Base-by-base conservation (phyloP, 2,888 invertebrate species). In the Hemicrepidius hirtus region DNA sequence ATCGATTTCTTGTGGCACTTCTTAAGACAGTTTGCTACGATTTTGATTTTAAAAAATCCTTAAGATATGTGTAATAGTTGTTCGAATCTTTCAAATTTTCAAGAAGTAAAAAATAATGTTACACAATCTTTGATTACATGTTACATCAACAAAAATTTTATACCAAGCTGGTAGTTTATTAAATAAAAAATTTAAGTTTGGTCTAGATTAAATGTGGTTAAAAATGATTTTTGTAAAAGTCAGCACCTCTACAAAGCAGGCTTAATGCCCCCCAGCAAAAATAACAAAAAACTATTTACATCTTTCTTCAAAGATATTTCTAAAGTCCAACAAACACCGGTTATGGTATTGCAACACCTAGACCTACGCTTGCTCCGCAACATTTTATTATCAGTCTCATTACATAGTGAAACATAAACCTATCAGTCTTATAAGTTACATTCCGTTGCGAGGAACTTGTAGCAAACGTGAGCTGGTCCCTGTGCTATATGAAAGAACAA, bases 391-490 rank as follows among this genome's bases (percentile, higher is more conserved):
- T 82, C 82, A 82, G 82, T 82, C 79, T 77, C 77, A 78, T 76
- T 76, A 72, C 78, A 73, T 77, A 78, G 79, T 79, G 79, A 81
- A 79, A 79, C 82, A 81, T 74, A 82, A 81, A 82, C 78, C 83
- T 84, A 84, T 86, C 86, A 86, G 86, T 86, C 86, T 86, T 85
- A 85, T 84, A 80, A 83, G 84, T 84, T 85, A 80, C 84, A 81
- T 82, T 82, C 84, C 83, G 77, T 74, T 74, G 74, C 74, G 78
- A 83, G 84, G 84, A 83, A 84, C 83, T 84, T 84, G 83, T 83
- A 84, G 84, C 83, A 84, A 85, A 84, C 78, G 77, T 79, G 77
- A 75, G 78, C 77, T 78, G 75, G 75, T 79, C 76, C 76, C 75
- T 74, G 78, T 77, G 76, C 77, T 76, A 50, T 50, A 75, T 59